Evolutionary conservation across 2,797 vertebrate species (phyloP), one percentile per base, ranked within the genome.

Genomic region (Brachymystax lenok): DNA sequence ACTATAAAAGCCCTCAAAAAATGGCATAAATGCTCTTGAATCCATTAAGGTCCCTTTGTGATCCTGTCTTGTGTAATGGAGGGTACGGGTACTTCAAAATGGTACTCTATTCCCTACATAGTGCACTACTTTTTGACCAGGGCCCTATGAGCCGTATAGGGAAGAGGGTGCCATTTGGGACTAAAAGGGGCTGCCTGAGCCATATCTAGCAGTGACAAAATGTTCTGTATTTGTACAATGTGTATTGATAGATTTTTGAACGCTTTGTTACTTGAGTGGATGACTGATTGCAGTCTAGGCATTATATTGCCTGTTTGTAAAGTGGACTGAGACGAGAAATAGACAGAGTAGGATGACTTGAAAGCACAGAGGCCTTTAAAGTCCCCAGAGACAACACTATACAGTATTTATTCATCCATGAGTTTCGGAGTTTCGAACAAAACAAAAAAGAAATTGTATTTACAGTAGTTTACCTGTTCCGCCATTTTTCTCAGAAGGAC

Each of bases 1-100:
- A 66, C 74, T 71, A 17, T 71, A 75, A 35, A 68, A 76, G 24
- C 61, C 69, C 76, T 71, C 5, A 61, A 87, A 35, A 78, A 73
- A 28, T 19, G 19, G 8, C 14, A n/a, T 14, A 35, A 33, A 56
- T 35, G 28, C 52, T 40, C 19, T 35, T 24, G 13, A 27, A 73
- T 73, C 30, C 21, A 63, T 61, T 35, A 73, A 27, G 28, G 6
- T 14, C 16, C 30, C 21, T 63, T 73, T 73, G 12, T 59, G 19
- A 12, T 71, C 50, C 14, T 5, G 3, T 24, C 35, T n/a, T 35
- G 5, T 66, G 63, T 28, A 66, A 66, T 28, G 24, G 14, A 66
- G 63, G 63, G 13, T 66, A 21, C 28, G 27, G 10, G 28, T 33
- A 19, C 14, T 67, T 12, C 7, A 59, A 59, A n/a, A 17, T 67